Percentiles rank a stretch among this genome's conserved stretches.
These are phyloP conservation scores for Tillus elongatus DNA, from an alignment of 2,888 invertebrate genomes.

Conservation along the genomic window DNA sequence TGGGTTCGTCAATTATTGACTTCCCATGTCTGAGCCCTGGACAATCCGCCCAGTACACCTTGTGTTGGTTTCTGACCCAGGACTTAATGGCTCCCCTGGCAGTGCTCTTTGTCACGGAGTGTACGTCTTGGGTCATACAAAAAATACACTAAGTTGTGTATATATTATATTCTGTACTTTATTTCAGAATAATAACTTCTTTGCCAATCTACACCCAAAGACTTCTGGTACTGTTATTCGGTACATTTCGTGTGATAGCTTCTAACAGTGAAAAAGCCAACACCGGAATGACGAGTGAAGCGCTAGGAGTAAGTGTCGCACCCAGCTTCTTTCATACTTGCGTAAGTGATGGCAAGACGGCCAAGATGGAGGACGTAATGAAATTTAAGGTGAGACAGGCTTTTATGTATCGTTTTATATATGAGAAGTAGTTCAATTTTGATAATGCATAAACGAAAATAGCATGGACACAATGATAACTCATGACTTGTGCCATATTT, in stretches of 20 bases:
- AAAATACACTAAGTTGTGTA: not conserved
- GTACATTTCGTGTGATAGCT: conserved; percentile 92
- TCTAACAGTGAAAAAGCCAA: conserved; percentile 82
- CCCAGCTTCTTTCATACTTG: conserved; percentile 95
- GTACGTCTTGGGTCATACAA: no score
- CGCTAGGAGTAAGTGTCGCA: conserved; percentile 89
- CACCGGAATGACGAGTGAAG: conserved; percentile 92
- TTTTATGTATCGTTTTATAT: no score
- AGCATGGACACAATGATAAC: no score
- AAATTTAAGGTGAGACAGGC: conserved; percentile 78
- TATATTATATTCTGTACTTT: not conserved
- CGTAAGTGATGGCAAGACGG: conserved; percentile 89
- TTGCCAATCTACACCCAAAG: conserved; percentile 86
- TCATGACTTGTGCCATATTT: no score
- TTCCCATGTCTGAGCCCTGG: no score
- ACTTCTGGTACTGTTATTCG: conserved; percentile 87
- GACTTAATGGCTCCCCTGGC: no score
- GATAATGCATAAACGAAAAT: no score
- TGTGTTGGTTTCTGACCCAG: no score
- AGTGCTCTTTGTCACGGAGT: no score
- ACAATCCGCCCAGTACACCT: no score
- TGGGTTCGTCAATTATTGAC: no score
- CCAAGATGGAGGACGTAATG: conserved; percentile 91
- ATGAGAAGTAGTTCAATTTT: no score
- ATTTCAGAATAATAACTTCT: conserved; percentile 70